Evolutionary conservation across 2,888 invertebrate genomes (phyloP).

Genomic region (Ligdia adustata): DNA sequence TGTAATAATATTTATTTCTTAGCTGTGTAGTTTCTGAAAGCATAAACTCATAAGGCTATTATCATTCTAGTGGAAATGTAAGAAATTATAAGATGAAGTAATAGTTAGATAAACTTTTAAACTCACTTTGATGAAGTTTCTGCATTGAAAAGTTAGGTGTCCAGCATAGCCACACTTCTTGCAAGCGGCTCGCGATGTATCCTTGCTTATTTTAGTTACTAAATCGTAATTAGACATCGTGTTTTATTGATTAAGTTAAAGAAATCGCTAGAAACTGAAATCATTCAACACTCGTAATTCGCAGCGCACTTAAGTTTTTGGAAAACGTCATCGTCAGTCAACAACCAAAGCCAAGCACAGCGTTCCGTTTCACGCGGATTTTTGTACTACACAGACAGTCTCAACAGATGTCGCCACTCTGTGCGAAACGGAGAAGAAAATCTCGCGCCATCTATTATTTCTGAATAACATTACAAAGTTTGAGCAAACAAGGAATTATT

Average conservation of each 20-base stretch:
- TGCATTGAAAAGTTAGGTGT: slow-evolving; percentile 97
- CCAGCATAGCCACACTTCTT: slow-evolving; percentile 98
- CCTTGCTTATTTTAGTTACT: slow-evolving; percentile 85
- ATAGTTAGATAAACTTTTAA: background rate
- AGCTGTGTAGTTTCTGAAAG: too few species aligned
- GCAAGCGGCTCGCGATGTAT: slow-evolving; percentile 92
- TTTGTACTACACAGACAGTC: too few species aligned
- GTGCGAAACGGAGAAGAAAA: too few species aligned
- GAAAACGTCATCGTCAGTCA: slow-evolving; percentile 1
- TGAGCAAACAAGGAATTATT: too few species aligned
- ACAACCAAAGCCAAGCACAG: too few species aligned
- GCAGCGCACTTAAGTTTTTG: background rate
- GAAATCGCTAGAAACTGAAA: slow-evolving; percentile 24
- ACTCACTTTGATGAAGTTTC: slow-evolving; percentile 94
- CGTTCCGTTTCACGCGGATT: slow-evolving; percentile 5
- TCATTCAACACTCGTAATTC: background rate
- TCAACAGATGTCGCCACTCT: too few species aligned
- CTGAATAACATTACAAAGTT: too few species aligned
- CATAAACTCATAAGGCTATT: too few species aligned
- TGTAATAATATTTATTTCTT: too few species aligned
- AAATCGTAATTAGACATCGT: slow-evolving; percentile 72
- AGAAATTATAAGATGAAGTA: too few species aligned
- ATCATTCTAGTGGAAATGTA: too few species aligned
- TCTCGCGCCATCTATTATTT: too few species aligned
- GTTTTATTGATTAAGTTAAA: slow-evolving; percentile 2